Base-by-base conservation (phyloP, 2,797 vertebrate species). In the Aphelocoma californica region DNA sequence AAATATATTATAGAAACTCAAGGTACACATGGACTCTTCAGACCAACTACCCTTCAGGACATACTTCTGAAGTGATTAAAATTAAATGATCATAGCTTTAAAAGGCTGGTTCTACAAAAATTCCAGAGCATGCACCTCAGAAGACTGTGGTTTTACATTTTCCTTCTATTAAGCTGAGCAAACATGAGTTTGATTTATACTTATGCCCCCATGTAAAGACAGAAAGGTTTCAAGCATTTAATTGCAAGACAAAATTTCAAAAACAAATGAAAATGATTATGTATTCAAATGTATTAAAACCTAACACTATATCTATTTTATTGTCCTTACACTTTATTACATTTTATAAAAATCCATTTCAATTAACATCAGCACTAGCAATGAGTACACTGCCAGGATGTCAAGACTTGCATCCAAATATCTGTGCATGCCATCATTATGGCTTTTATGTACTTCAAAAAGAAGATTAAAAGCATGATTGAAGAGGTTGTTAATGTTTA, bases 251-350 rank as follows among this genome's bases (percentile, higher is more conserved):
- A 91, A 86, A 95, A 93, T 48, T 81, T 88, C 62, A 90, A 84
- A 94, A 97, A n/a, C 36, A 93, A 96, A 93, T 51, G 1, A 78
- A 91, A 93, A 94, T 65, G 24, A 77, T 64, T 95, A 56, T 19
- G 57, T 48, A 86, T 88, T 87, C 44, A 75, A 50, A 72, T 72
- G 56, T 79, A 88, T 90, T 88, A 90, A 95, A 92, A 92, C 24
- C 23, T 10, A 88, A 50, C 6, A 73, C 48, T 23, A 14, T 73
- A 56, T 88, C 65, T 90, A 58, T 90, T 65, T 89, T 81, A 91
- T 58, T 44, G n/a, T 67, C n/a, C 61, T 86, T 73, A 73, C 47
- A 48, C n/a, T 79, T 90, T 56, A 81, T 50, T 81, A 81, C 34
- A 53, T 88, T 73, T 85, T 88, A 20, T 7, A 81, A 70, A 85